Evolutionary conservation across 1,140 invertebrate genomes (phyloP).

Genomic region (Neocloeon triangulifer): DNA sequence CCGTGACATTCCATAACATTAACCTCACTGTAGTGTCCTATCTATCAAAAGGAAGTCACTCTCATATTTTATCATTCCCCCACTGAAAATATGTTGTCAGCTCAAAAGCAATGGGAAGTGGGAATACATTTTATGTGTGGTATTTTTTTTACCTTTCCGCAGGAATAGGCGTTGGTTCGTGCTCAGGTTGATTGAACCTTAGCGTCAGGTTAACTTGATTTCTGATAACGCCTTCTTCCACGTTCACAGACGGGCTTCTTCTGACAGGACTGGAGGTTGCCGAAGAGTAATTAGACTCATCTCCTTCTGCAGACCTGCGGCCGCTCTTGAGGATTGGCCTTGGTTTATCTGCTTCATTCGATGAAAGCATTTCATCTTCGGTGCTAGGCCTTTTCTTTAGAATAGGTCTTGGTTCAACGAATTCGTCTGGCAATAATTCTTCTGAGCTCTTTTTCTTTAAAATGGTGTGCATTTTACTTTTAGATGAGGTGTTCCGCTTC

Average conservation of each 20-base stretch:
- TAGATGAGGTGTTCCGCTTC: slow-evolving; percentile 8
- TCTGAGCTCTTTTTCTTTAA: slow-evolving; percentile 13
- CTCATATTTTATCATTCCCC: no score
- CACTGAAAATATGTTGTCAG: no score
- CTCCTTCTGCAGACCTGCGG: slow-evolving; percentile 9
- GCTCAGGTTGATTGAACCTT: background rate
- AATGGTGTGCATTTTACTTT: slow-evolving; percentile 12
- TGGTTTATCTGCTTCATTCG: slow-evolving; percentile 9
- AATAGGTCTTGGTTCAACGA: slow-evolving; percentile 11
- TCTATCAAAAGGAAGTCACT: no score
- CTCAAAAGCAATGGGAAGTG: no score
- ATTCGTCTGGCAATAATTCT: slow-evolving; percentile 8
- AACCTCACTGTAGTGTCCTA: no score
- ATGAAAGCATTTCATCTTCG: slow-evolving; percentile 16
- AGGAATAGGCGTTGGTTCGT: background rate
- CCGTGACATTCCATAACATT: no score
- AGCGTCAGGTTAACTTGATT: background rate
- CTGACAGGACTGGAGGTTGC: slow-evolving; percentile 6
- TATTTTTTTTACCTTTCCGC: no score
- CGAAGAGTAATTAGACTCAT: background rate
- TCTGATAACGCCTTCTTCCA: background rate
- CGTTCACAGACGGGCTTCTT: slow-evolving; percentile 2
- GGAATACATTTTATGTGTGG: no score
- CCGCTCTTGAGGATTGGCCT: slow-evolving; percentile 16
- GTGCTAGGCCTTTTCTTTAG: slow-evolving; percentile 17